Evolutionary conservation across 2,113 vertebrate species (phyloP).

Genomic region (Miniopterus natalensis): DNA sequence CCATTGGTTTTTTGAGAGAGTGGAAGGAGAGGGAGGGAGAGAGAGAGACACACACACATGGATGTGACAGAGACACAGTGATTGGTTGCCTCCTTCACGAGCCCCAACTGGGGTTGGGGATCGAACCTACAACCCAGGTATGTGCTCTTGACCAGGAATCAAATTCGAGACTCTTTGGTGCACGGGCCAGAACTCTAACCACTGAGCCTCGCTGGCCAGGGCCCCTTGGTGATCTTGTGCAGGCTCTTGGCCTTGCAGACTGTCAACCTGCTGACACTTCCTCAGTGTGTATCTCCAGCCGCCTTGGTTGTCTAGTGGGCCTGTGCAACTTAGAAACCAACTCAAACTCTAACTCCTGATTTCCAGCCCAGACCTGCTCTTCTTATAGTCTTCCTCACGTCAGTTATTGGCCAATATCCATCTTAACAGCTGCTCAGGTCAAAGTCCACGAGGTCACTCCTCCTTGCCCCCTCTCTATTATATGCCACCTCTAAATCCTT

Average conservation of each 20-base stretch:
- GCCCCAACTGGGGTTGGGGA: too few relatives aligned
- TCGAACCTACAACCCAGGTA: too few relatives aligned
- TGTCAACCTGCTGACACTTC: too few relatives aligned
- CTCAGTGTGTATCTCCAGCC: neutral
- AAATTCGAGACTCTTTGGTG: too few relatives aligned
- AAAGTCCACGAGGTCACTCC: neutral
- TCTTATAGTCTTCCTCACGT: neutral
- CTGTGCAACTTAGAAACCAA: neutral
- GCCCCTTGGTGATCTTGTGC: neutral
- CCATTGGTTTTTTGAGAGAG: too few relatives aligned
- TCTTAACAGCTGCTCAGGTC: neutral
- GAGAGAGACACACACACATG: too few relatives aligned
- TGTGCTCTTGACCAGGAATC: too few relatives aligned
- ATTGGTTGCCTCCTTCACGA: too few relatives aligned
- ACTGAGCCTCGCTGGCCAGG: too few relatives aligned
- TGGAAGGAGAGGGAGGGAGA: too few relatives aligned
- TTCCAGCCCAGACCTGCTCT: neutral
- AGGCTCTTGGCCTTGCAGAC: neutral
- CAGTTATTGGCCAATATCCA: neutral
- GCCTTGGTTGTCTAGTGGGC: neutral
- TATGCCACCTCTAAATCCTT: neutral
- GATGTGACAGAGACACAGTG: too few relatives aligned
- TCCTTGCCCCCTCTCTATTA: neutral
- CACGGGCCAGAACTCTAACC: too few relatives aligned
- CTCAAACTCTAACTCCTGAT: neutral